Base-by-base conservation (phyloP, 2,113 vertebrate genomes). In the Maccullochella peelii region DNA sequence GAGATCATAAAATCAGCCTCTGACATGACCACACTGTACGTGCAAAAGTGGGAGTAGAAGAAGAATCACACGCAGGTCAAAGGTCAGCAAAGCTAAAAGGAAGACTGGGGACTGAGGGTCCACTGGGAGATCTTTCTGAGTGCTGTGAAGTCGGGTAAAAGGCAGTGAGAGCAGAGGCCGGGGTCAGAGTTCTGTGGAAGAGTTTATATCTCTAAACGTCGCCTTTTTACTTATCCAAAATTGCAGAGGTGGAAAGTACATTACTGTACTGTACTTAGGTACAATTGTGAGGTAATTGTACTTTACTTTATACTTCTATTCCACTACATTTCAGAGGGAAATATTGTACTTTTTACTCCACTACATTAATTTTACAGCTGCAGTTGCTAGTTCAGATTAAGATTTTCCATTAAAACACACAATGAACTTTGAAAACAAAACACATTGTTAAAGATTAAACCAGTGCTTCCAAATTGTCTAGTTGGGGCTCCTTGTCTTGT, bases 21-120 rank as follows among this genome's bases (percentile, higher is more conserved):
- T n/a, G 16, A 57, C 3, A 16, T 33, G 36, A 18, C 15, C 8
- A 38, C 50, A 27, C 5, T 6, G 23, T 62, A 73, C 4, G 23
- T 79, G 77, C 70, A 44, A 33, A 36, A 40, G 27, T 62, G 33
- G 23, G 25, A 52, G 63, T 25, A 62, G 57, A 78, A 27, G 30
- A 14, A 54, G n/a, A 67, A 30, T 58, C 47, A 5, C 12, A 58
- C 12, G 27, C 0, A 36, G 80, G 58, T 81, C 73, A 80, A 65
- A 38, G 57, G 83, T 75, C 52, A 82, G 23, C 65, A 8, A 50
- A 30, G 33, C 61, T 57, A n/a, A 82, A 77, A 76, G 52, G 20
- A 21, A 15, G 27, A 50, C 33, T 1, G 10, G 50, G 15, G 38
- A 44, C 12, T 50, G 18, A 55, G 3, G 16, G 67, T 61, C 78